These are phyloP conservation scores for Dyspetes luteomarginatus DNA, from an alignment of 2,888 invertebrate species.

Conservation along the genomic window DNA sequence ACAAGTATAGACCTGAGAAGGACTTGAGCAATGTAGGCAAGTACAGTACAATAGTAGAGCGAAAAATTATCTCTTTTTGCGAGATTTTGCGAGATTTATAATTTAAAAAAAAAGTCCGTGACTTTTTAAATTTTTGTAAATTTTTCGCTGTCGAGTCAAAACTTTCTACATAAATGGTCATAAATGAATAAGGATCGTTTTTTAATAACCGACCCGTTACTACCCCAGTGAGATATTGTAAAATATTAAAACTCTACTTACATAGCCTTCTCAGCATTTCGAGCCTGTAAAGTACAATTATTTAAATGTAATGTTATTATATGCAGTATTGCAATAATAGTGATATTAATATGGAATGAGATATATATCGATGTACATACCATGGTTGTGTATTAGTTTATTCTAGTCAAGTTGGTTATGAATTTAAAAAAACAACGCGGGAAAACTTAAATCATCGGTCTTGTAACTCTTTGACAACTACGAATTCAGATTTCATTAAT, in stretches of 20 bases:
- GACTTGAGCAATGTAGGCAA: no score
- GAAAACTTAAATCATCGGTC: not conserved
- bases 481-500: not conserved
- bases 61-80: no score
- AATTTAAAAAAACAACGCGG: not conserved
- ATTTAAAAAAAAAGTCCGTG: no score
- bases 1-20: not conserved
- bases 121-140: no score
- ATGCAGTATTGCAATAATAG: not conserved
- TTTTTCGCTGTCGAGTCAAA: no score
- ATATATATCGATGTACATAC: not conserved
- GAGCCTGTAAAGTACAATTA: conserved; percentile 87
- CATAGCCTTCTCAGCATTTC: conserved; percentile 99
- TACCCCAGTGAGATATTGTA: not conserved
- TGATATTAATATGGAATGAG: not conserved
- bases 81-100: no score
- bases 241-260: conserved; percentile 85
- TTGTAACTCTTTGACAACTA: not conserved
- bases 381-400: not conserved
- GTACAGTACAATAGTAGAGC: no score
- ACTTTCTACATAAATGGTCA: conserved; percentile 21
- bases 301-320: not conserved
- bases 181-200: not conserved
- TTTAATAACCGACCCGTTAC: conserved; percentile 3
- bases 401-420: not conserved